Evolutionary conservation across 53 echinoderm and acorn worm species (phyloP), one percentile per base, ranked within the genome.

Genomic region (Patiria pectinifera): DNA sequence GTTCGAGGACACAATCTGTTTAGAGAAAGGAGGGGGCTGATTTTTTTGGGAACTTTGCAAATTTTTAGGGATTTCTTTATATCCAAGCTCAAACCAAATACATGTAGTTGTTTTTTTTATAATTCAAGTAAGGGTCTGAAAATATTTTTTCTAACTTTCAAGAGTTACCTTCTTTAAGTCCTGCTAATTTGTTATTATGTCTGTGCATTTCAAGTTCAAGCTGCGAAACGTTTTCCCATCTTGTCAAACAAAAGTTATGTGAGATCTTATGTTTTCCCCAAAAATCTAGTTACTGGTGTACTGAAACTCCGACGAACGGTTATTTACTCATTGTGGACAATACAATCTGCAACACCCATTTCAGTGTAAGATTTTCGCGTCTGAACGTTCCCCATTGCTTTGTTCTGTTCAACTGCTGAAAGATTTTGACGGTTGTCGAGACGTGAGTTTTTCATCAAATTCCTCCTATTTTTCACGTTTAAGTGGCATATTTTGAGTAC

Each of bases 331-430:
- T 72, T 19, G 75, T 6, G 75, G 23, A 1, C 90, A 90, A 80
- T 90, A 90, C 45, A 11, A 19, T 63, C 8, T 69, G 69, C 22
- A 80, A 63, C 90, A 90, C 80, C 90, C 61, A 25, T 44, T 76
- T 80, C 47, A 69, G 90, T 66, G 90, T 46, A 79, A 19, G 13
- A 8, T 63, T 45, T 21, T 12, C 69, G 81, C 81, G 90, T 69
- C 82, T 63, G 89, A 62, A 76, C 79, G 71, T 63, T 78, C 77
- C 26, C 80, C 90, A 66, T 80, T 81, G 80, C 59, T 90, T 71
- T 90, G 80, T 81, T 62, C 44, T 62, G 59, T 84, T 35, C 44
- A 3, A 61, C 61, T 61, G 35, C 2, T 66, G 81, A 46, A 11
- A 48, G 66, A 81, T 18, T 6, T 21, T 16, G 21, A 74, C 24